Evolutionary conservation across 2,888 invertebrate species (phyloP).

Genomic region (Epinotia nisella): DNA sequence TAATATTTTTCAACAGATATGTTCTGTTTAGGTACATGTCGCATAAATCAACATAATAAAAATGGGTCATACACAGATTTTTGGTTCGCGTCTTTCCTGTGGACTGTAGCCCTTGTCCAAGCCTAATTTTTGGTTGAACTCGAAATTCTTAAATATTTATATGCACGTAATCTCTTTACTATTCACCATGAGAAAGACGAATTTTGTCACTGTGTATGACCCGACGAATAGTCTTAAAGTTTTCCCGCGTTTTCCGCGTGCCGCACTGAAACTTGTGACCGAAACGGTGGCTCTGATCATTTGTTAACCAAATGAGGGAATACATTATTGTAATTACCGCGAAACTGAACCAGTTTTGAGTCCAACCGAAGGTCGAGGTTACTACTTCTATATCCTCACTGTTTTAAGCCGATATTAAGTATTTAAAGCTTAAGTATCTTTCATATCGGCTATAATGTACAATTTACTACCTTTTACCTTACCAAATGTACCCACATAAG

Average conservation of each 20-base stretch:
- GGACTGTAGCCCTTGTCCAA: no score
- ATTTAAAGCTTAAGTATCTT: background rate
- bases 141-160: no score
- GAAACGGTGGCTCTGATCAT: slow-evolving; percentile 1
- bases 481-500: no score
- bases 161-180: no score
- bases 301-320: slow-evolving; percentile 43
- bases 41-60: background rate
- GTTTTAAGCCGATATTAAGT: background rate
- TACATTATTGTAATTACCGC: slow-evolving; percentile 37
- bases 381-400: slow-evolving; percentile 4
- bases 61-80: no score
- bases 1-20: background rate
- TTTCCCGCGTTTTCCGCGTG: background rate
- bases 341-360: slow-evolving; percentile 38
- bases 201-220: no score
- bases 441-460: background rate
- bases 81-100: no score
- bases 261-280: slow-evolving; percentile 7
- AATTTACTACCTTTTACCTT: no score
- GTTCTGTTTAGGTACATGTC: background rate
- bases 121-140: no score
- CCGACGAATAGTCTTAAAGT: background rate
- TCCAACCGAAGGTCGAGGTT: slow-evolving; percentile 31
- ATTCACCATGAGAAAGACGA: no score